Base-by-base conservation (phyloP, 2,888 invertebrate species). In the Molanna angustata region DNA sequence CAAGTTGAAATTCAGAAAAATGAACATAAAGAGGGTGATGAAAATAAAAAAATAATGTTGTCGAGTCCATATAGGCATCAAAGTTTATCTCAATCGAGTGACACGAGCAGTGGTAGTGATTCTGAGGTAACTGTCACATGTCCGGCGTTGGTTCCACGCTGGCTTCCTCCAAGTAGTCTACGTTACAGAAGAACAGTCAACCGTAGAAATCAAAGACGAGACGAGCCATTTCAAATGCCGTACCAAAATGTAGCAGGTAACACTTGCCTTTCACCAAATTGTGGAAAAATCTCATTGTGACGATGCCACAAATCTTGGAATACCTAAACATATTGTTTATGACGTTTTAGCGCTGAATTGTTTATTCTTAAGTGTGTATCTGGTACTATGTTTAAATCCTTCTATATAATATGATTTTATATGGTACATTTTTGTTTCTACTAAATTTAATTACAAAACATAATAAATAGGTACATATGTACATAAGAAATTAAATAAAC, bases 141-240 rank as follows among this genome's bases (percentile, higher is more conserved):
- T 72, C 59, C 59, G 0, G 73, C 63, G 64, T 71, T 57, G 64
- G 71, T 58, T 70, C 73, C 56, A 70, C 73, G 48, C 66, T 75
- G 74, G 74, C 65, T 73, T 57, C 63, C 67, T 6, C 64, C 68
- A 21, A 45, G 39, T 17, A 53, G 20, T 9, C 43, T 52, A 21
- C 44, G 60, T 2, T 43, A 60, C 7, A 35, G 55, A 21, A 43
- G 56, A 9, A 56, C 46, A 2, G 19, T 52, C 22, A 51, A 51
- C 21, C 49, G 51, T 17, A 59, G 55, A 37, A 46, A 20, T 31
- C 46, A 53, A 27, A 43, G 56, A 32, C 57, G 58, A 52, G 61
- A 61, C 11, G 57, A 59, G 45, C 33, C 39, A 11, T 51, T 49
- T 37, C 49, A 43, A 46, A 40, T 52, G 47, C 55, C 54, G 11